Percentiles rank a stretch among this genome's conserved stretches.
Conservation (phyloP, 2,888 invertebrate species). For the Drosophila incognita region DNA sequence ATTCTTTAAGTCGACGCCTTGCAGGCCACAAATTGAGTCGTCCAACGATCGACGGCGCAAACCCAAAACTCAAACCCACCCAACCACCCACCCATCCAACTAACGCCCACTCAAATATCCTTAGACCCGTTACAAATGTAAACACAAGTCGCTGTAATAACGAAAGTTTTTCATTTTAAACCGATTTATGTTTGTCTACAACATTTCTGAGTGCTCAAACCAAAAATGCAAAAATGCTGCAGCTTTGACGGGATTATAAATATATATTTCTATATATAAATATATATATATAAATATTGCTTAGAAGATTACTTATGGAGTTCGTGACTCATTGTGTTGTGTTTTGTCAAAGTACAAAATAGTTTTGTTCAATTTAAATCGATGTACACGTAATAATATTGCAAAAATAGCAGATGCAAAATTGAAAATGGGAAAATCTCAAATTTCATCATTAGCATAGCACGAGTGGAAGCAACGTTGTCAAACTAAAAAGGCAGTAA, state of each 20-base stretch:
- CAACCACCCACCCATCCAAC: neutral
- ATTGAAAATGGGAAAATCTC: neutral
- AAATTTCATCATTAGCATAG: neutral
- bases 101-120: neutral
- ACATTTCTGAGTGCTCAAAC: slow-evolving; percentile 18
- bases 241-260: slow-evolving; percentile 10
- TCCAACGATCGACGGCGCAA: slow-evolving; percentile 38
- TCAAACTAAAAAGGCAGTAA: neutral
- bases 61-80: neutral
- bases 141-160: slow-evolving; percentile 60
- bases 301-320: neutral
- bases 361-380: too few relatives aligned
- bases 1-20: slow-evolving; percentile 71
- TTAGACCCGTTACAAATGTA: slow-evolving; percentile 39
- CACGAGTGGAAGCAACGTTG: neutral
- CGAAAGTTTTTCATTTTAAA: slow-evolving; percentile 62
- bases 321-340: neutral
- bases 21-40: slow-evolving; percentile 40
- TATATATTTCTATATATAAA: neutral
- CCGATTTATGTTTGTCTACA: slow-evolving; percentile 54
- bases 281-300: neutral
- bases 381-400: neutral
- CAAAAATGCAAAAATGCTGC: neutral
- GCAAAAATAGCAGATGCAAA: neutral
- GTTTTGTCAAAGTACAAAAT: neutral